Base-by-base conservation (phyloP, 2,888 invertebrate species). In the Podabrus alpinus region DNA sequence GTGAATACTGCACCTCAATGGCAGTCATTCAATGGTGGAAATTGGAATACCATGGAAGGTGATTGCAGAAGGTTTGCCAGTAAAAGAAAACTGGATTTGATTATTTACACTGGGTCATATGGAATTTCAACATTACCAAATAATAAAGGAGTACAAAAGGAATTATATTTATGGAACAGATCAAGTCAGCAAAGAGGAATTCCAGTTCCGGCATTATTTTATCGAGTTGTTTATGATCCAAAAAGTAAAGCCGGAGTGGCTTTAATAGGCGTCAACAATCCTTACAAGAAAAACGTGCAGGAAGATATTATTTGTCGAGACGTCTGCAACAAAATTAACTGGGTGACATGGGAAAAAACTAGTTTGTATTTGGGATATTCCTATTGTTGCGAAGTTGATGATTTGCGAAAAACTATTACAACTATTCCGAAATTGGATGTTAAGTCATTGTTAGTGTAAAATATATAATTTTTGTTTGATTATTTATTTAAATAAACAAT, bases 1-100 rank as follows among this genome's bases (percentile, higher is more conserved):
- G 86, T 92, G 68, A 93, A 93, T 81, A 89, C 89, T 1, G 91
- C 91, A 1, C 92, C 93, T 1, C 93, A 93, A 79, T 93, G 92
- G 92, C 91, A 92, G 79, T 86, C 86, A 2, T 90, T 92, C 81
- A 92, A 92, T 81, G 89, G 85, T 0, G 89, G 89, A 13, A 91
- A 90, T 79, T 92, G 92, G 92, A 85, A 87, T 61, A 79, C 80
- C 0, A 82, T 90, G 15, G 92, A 92, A 85, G 80, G 80, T 3
- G 85, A 86, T 73, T 86, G 89, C 9, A 86, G 91, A 70, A 82
- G 83, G 13, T 89, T 88, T 77, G 89, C 89, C 0, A 80, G 80
- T 1, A 81, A 82, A 16, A 84, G 86, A 24, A 80, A 83, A 9
- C 80, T 87, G 62, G 81, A 86, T 79, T 74, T 90, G 1, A 82